Evolutionary conservation across 2,888 invertebrate species (phyloP).

Genomic region (Hypercompe scribonia): DNA sequence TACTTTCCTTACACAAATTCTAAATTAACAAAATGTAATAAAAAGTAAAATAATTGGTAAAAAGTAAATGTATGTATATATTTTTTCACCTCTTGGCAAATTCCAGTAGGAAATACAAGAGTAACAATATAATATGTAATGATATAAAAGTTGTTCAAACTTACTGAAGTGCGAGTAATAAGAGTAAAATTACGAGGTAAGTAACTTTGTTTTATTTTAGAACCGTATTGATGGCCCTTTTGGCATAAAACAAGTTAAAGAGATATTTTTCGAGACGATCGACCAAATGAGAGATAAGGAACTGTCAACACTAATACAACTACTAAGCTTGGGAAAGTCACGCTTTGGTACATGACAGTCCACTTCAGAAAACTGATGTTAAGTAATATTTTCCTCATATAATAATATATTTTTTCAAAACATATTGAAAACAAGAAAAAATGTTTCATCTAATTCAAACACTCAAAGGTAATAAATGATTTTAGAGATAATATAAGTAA

Average conservation of each 20-base stretch:
- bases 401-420: too few relatives aligned
- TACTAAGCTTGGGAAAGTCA: neutral
- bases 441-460: too few relatives aligned
- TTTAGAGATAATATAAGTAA: too few relatives aligned
- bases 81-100: constrained; percentile 11
- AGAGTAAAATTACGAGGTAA: constrained; percentile 16
- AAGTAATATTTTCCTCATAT: too few relatives aligned
- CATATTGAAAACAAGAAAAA: too few relatives aligned
- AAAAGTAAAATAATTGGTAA: too few relatives aligned
- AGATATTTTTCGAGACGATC: constrained; percentile 2
- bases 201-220: constrained; percentile 11
- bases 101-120: constrained; percentile 19
- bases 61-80: neutral
- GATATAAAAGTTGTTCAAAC: constrained; percentile 19
- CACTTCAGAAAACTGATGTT: too few relatives aligned
- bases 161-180: constrained; percentile 15
- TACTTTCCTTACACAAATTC: too few relatives aligned
- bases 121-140: constrained; percentile 21
- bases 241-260: neutral
- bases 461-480: too few relatives aligned
- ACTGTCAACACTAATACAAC: neutral
- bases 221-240: constrained; percentile 1
- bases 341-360: too few relatives aligned
- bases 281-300: neutral
- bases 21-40: too few relatives aligned